Evolutionary conservation across 2,113 vertebrate species (phyloP).

Genomic region (Sisor rabdophorus): DNA sequence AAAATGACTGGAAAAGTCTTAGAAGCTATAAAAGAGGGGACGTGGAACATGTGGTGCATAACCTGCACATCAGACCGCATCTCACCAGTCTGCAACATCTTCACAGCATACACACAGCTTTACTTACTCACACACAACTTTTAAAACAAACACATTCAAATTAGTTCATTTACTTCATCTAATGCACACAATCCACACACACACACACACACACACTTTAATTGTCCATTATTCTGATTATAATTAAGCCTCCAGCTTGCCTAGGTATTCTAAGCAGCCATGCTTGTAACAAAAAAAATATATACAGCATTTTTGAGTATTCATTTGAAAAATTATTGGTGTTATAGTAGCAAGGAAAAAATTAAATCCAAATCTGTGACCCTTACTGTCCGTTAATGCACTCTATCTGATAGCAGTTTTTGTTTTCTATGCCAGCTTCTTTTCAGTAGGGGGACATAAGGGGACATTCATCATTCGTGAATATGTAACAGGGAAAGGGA

Average conservation of each 20-base stretch:
- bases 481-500: constrained; percentile 64
- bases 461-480: constrained; percentile 68
- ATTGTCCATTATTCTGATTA: neutral
- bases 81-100: constrained; percentile 30
- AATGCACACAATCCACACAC: neutral
- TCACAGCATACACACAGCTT: neutral
- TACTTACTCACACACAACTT: neutral
- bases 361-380: constrained; percentile 13
- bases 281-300: neutral
- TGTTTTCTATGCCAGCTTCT: constrained; percentile 43
- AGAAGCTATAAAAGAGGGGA: neutral
- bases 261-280: neutral
- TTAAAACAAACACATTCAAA: constrained; percentile 4
- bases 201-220: too few relatives aligned
- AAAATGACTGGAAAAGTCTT: constrained; percentile 7
- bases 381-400: constrained; percentile 26
- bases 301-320: constrained; percentile 5
- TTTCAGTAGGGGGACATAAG: constrained; percentile 53
- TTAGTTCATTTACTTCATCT: neutral
- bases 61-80: constrained; percentile 30
- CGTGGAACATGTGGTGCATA: constrained; percentile 16
- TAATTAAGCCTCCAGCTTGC: neutral
- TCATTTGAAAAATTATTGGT: neutral
- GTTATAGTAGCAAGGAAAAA: neutral
- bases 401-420: constrained; percentile 16